Evolutionary conservation across 1,140 invertebrate genomes (phyloP).

Genomic region (Drosophila kepulauana): DNA sequence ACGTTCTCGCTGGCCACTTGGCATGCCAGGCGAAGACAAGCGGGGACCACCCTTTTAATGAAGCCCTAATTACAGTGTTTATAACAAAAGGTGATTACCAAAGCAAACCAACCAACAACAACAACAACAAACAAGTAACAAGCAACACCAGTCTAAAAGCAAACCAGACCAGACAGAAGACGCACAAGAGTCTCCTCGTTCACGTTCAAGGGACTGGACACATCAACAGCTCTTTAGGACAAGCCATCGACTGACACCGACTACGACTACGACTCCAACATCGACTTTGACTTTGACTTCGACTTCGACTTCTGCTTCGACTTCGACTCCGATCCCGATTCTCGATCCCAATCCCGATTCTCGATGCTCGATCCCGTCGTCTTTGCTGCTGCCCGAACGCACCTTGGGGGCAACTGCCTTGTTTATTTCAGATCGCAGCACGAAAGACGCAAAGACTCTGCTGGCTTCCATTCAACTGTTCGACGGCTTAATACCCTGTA

Average conservation of each 20-base stretch:
- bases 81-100: slow-evolving; percentile 83
- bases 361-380: neutral
- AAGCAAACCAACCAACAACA: slow-evolving; percentile 75
- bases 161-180: neutral
- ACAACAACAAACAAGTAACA: slow-evolving; percentile 53
- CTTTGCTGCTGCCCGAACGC: slow-evolving; percentile 2
- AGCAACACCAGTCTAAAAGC: slow-evolving; percentile 2
- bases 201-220: slow-evolving; percentile 20
- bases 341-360: neutral
- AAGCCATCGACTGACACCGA: slow-evolving; percentile 29
- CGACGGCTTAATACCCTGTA: slow-evolving; percentile 8
- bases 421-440: slow-evolving; percentile 59
- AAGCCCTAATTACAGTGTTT: slow-evolving; percentile 83
- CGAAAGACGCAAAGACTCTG: slow-evolving; percentile 31
- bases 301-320: neutral
- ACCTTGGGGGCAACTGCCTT: slow-evolving; percentile 61
- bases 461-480: neutral
- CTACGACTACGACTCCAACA: neutral
- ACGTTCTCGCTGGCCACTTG: slow-evolving; percentile 55
- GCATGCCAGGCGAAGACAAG: slow-evolving; percentile 78
- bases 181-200: neutral
- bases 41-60: slow-evolving; percentile 81
- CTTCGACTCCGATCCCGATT: neutral
- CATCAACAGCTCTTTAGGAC: slow-evolving; percentile 75
- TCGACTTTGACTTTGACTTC: neutral